Base-by-base conservation (phyloP, 2,113 vertebrate species). In the Sakesphorus luctuosus region DNA sequence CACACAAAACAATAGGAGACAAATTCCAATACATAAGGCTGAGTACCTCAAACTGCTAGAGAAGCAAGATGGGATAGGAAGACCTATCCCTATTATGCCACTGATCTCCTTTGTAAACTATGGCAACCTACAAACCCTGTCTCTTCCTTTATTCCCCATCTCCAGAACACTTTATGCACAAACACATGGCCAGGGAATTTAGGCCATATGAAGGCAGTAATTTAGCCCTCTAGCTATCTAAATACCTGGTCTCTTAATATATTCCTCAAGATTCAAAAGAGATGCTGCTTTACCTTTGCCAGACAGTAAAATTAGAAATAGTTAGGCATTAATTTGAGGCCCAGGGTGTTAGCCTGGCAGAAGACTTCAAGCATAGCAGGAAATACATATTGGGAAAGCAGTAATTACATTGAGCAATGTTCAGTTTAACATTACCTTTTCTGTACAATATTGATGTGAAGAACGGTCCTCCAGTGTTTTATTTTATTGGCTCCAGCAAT, bases 201-300 rank as follows among this genome's bases (percentile, higher is more conserved):
- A 86, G 47, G 36, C 79, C 46, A 87, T n/a, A 58, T 19, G 49
- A 90, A 82, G 40, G 49, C 31, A 76, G 13, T 15, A 62, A 80
- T 79, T 58, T 73, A 90, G 46, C 67, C 59, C 62, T 84, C 49
- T 12, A 69, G 46, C 29, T 52, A 69, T 56, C 55, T 76, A 88
- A 93, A 67, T 69, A 85, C 52, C 68, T 71, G 50, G 83, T 46
- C 29, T 75, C 66, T 72, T 71, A 85, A 87, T 77, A 38, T 50
- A 85, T 85, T 59, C 77, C 35, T 28, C 26, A 65, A 84, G n/a
- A 85, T 69, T 93, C 44, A 93, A 82, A 94, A 85, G 40, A 85
- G 43, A 63, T 77, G 21, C 31, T 93, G 72, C 16, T 90, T 79
- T 73, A 79, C 66, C 62, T 58, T 94, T 96, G 63, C 31, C 38